Evolutionary conservation across 2,888 invertebrate species (phyloP), one percentile per base, ranked within the genome.

Genomic region (Drosophila mettleri): DNA sequence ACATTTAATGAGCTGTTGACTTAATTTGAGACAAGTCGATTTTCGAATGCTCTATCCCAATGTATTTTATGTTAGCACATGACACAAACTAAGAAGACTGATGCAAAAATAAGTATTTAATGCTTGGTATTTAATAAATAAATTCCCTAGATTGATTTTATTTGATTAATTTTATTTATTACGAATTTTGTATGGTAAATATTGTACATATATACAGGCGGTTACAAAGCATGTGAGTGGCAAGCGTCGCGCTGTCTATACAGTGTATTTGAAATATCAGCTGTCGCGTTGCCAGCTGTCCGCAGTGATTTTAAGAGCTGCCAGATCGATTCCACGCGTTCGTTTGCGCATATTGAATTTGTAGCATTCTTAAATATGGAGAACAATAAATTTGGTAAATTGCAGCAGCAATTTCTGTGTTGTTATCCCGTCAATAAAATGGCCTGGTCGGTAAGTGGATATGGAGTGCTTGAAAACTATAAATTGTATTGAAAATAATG

Each of bases 341-440:
- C 31, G 22, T 16, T 16, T 29, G 51, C 22, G 57, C 20, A 14
- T 31, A 45, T 43, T 24, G 2, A 12, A 34, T 51, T 34, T 7
- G 20, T 31, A n/a, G 34, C 63, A 53, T 45, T 60, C 31, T 2
- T 20, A 52, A 22, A 29, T 16, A 74, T 75, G 74, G 71, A 66
- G 12, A 41, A 53, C 53, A 68, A 59, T 9, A 80, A 79, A 45
- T 65, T 82, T 29, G 52, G 43, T 0, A 80, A 79, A 45, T 49
- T 90, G 45, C 78, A 79, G 29, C 80, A 79, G 46, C 89, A 92
- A 74, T 92, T 92, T 39, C 72, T 92, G 0, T 91, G 90, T 41
- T 90, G 92, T 51, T 89, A 86, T 65, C 89, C 91, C 4, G 48
- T 92, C 0, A 86, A 87, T 6, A 86, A 86, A 52, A 86, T 92